Evolutionary conservation across 2,113 vertebrate genomes (phyloP).

Genomic region (Dunckerocampus dactyliophorus): DNA sequence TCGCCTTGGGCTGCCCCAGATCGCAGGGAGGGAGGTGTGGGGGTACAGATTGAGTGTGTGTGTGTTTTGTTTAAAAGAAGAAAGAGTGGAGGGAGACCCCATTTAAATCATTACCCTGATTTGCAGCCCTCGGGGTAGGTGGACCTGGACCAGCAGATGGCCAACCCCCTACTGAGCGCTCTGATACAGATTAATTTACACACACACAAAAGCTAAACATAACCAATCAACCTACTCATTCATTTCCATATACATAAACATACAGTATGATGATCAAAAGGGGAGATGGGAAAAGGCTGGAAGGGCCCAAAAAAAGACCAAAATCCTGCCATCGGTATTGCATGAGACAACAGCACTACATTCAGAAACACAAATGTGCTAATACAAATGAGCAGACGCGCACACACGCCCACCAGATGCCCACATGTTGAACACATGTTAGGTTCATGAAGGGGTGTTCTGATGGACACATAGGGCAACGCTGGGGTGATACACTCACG

Average conservation of each 20-base stretch:
- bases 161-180: conserved; percentile 56
- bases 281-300: conserved; percentile 17
- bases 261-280: conserved; percentile 23
- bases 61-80: conserved; percentile 21
- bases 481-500: conserved; percentile 33
- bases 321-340: conserved; percentile 21
- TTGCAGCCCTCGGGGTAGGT: conserved; percentile 62
- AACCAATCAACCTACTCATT: conserved; percentile 49
- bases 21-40: conserved; percentile 3
- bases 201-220: conserved; percentile 39
- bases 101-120: conserved; percentile 74
- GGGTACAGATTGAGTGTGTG: conserved; percentile 20
- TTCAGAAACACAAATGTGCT: conserved; percentile 17
- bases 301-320: conserved; percentile 15
- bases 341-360: conserved; percentile 28
- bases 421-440: conserved; percentile 69
- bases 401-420: conserved; percentile 25
- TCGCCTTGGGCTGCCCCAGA: conserved; percentile 54
- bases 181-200: conserved; percentile 56
- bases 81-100: conserved; percentile 49
- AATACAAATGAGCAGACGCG: conserved; percentile 23
- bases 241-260: conserved; percentile 53
- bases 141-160: conserved; percentile 58
- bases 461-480: conserved; percentile 49
- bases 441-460: conserved; percentile 58